phyloP scores from a whole-genome alignment of 2,797 vertebrate species.

The Melopsittacus undulatus region DNA sequence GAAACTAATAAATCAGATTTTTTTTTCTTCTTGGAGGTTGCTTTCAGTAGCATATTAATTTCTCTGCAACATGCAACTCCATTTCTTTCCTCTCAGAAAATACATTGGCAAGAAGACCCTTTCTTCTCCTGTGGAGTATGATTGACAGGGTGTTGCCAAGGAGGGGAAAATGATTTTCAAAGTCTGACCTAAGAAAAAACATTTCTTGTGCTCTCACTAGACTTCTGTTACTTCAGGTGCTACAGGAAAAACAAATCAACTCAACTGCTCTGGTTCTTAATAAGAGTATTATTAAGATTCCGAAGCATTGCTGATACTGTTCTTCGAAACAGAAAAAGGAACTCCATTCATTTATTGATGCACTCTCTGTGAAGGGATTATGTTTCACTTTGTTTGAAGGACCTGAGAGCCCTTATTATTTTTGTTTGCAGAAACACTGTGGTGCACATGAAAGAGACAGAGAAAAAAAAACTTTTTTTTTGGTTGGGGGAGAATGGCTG shows the following conservation, averaged over 20 bases:
- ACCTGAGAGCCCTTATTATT: conserved; percentile 72
- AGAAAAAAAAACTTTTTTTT: neutral
- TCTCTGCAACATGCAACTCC: neutral
- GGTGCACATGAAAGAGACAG: conserved; percentile 66
- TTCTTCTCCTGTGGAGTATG: conserved; percentile 56
- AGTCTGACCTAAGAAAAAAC: conserved; percentile 51
- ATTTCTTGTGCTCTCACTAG: conserved; percentile 43
- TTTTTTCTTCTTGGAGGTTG: neutral
- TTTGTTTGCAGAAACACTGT: conserved; percentile 74
- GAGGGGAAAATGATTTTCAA: conserved; percentile 70
- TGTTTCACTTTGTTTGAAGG: conserved; percentile 74
- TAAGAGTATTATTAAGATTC: conserved; percentile 68
- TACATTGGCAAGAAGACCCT: neutral
- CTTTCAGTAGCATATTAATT: neutral
- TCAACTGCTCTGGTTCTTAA: conserved; percentile 51
- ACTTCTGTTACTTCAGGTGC: conserved; percentile 74
- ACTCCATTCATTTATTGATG: conserved; percentile 61
- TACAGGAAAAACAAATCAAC: conserved; percentile 69
- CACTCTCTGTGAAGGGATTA: conserved; percentile 57
- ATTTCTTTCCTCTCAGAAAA: conserved; percentile 6
- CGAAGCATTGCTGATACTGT: conserved; percentile 45
- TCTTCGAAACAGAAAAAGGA: conserved; percentile 22
- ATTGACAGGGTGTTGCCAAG: conserved; percentile 61
- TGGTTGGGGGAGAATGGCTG: neutral
- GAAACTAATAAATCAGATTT: neutral